phyloP scores from a whole-genome alignment of 2,797 vertebrate genomes.

The Myoxocephalus aenaeus region DNA sequence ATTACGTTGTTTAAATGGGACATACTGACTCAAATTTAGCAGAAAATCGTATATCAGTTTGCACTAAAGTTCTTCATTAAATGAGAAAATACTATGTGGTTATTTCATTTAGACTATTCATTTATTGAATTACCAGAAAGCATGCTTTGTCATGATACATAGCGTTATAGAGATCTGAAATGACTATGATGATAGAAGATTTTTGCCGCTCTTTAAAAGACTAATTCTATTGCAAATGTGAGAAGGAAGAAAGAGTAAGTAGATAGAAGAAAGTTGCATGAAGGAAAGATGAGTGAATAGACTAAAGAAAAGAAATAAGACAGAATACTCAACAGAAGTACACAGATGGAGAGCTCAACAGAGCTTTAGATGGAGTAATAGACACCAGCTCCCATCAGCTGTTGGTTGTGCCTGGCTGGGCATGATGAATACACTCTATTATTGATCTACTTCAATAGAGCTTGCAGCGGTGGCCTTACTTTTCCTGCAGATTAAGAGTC shows the following conservation, averaged over 20 bases:
- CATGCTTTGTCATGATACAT: too few species aligned
- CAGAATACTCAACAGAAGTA: background rate
- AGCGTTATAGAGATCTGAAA: too few species aligned
- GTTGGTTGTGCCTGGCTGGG: constrained; percentile 52
- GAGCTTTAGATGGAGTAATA: constrained; percentile 40
- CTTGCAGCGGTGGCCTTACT: constrained; percentile 29
- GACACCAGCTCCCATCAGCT: constrained; percentile 45
- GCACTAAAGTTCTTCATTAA: too few species aligned
- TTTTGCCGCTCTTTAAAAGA: background rate
- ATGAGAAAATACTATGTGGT: too few species aligned
- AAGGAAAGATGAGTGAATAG: background rate
- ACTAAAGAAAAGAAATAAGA: background rate
- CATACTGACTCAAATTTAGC: too few species aligned
- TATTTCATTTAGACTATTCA: too few species aligned
- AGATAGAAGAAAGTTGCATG: background rate
- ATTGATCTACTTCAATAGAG: constrained; percentile 61
- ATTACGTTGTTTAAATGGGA: too few species aligned
- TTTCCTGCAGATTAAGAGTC: constrained; percentile 52
- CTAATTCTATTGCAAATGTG: background rate
- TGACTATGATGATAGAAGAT: too few species aligned
- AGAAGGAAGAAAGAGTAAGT: background rate
- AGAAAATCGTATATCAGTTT: too few species aligned
- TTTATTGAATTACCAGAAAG: too few species aligned
- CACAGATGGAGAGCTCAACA: constrained; percentile 5
- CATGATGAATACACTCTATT: constrained; percentile 55